phyloP scores from a whole-genome alignment of 2,797 vertebrate genomes.

The Epinephelus awoara region DNA sequence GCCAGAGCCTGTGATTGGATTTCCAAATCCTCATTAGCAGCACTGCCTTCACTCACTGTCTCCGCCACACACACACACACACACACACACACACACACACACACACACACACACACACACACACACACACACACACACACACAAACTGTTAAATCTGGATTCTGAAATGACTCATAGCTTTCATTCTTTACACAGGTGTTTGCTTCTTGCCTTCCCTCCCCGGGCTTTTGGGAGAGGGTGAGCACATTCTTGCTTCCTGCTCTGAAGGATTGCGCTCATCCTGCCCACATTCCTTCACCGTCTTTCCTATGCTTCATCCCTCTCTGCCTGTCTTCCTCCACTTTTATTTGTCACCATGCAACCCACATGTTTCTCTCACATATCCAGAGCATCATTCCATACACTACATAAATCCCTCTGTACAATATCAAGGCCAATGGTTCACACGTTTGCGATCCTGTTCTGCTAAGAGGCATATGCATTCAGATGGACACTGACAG shows the following conservation, averaged over 20 bases:
- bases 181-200: slow-evolving; percentile 71
- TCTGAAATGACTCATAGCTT: slow-evolving; percentile 70
- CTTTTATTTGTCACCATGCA: slow-evolving; percentile 71
- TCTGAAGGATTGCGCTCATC: slow-evolving; percentile 57
- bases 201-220: slow-evolving; percentile 63
- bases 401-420: slow-evolving; percentile 42
- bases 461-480: slow-evolving; percentile 26
- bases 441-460: slow-evolving; percentile 40
- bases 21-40: slow-evolving; percentile 72
- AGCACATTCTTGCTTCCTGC: slow-evolving; percentile 65
- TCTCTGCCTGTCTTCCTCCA: slow-evolving; percentile 73
- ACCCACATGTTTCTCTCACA: slow-evolving; percentile 68
- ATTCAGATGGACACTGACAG: not conserved
- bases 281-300: slow-evolving; percentile 72
- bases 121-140: slow-evolving; percentile 29
- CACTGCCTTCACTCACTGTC: slow-evolving; percentile 61
- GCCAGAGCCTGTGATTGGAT: slow-evolving; percentile 59
- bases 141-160: slow-evolving; percentile 61
- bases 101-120: no score
- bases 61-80: slow-evolving; percentile 48
- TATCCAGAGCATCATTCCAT: slow-evolving; percentile 48
- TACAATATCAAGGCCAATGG: slow-evolving; percentile 39
- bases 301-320: slow-evolving; percentile 64
- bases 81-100: slow-evolving; percentile 39
- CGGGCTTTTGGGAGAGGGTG: slow-evolving; percentile 60